phyloP scores from a whole-genome alignment of 2,797 vertebrate species.

The Chromobotia macracanthus region DNA sequence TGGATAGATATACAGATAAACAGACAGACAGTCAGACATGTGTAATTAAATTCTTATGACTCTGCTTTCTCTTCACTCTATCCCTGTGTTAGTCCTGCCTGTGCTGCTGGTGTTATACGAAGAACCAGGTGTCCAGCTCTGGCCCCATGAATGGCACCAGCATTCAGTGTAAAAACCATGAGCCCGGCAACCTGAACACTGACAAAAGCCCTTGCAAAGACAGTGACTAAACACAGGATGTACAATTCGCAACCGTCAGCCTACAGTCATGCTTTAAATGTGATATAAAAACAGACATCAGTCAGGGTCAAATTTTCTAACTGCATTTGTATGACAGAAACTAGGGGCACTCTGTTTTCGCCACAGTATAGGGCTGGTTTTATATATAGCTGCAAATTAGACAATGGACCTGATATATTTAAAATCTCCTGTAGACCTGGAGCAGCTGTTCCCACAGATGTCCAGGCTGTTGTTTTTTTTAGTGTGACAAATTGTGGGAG shows the following conservation, averaged over 20 bases:
- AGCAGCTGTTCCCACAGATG: slow-evolving; percentile 47
- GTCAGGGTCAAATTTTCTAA: slow-evolving; percentile 20
- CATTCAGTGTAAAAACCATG: slow-evolving; percentile 90
- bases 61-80: not conserved
- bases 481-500: slow-evolving; percentile 41
- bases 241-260: slow-evolving; percentile 37
- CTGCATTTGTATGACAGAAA: not conserved
- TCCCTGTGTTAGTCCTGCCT: slow-evolving; percentile 85
- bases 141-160: slow-evolving; percentile 95
- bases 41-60: not conserved
- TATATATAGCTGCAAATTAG: slow-evolving; percentile 41
- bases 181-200: slow-evolving; percentile 87
- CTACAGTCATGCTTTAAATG: not conserved
- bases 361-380: slow-evolving; percentile 58
- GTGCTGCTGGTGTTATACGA: slow-evolving; percentile 93
- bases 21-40: not conserved
- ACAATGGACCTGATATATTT: slow-evolving; percentile 50
- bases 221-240: slow-evolving; percentile 80
- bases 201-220: slow-evolving; percentile 88
- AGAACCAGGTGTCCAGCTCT: slow-evolving; percentile 85
- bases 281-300: not conserved
- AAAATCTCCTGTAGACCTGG: slow-evolving; percentile 18
- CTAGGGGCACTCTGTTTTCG: slow-evolving; percentile 54
- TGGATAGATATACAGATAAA: not conserved
- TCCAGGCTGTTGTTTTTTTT: slow-evolving; percentile 39